phyloP scores from a whole-genome alignment of 92 coral and sea anemone species.

The Ricordea florida region DNA sequence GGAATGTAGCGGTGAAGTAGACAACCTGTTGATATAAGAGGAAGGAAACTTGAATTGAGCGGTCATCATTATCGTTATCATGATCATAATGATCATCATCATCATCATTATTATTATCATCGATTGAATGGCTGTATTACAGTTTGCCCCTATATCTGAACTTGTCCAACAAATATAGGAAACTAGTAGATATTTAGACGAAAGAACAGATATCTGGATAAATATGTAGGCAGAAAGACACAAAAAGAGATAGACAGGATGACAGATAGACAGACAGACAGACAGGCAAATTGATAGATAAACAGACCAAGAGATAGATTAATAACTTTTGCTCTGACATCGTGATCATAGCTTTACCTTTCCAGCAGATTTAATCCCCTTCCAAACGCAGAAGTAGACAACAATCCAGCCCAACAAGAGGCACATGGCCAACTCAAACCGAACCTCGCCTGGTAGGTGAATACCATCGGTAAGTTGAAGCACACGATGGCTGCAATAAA shows the following conservation, averaged over 20 bases:
- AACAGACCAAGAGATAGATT: neutral
- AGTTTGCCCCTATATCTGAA: too few relatives aligned
- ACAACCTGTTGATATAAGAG: conserved; percentile 65
- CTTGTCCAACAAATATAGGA: too few relatives aligned
- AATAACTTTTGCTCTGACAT: too few relatives aligned
- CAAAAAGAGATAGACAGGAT: neutral
- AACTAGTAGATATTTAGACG: too few relatives aligned
- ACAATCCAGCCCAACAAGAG: conserved; percentile 81
- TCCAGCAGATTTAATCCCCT: conserved; percentile 90
- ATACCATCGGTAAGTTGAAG: conserved; percentile 65
- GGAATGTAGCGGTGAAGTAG: conserved; percentile 91
- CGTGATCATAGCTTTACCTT: conserved; percentile 63
- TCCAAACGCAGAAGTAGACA: conserved; percentile 90
- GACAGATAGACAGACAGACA: too few relatives aligned
- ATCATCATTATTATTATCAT: too few relatives aligned
- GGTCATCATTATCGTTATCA: too few relatives aligned
- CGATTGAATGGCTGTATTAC: too few relatives aligned
- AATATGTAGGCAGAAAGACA: neutral
- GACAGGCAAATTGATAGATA: too few relatives aligned
- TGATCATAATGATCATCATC: too few relatives aligned
- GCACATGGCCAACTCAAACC: conserved; percentile 89
- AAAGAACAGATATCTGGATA: neutral
- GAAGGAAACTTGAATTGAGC: neutral
- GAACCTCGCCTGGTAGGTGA: conserved; percentile 70
- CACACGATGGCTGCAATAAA: conserved; percentile 54